Base-by-base conservation (phyloP, 2,113 vertebrate genomes). In the Craseonycteris thonglongyai region DNA sequence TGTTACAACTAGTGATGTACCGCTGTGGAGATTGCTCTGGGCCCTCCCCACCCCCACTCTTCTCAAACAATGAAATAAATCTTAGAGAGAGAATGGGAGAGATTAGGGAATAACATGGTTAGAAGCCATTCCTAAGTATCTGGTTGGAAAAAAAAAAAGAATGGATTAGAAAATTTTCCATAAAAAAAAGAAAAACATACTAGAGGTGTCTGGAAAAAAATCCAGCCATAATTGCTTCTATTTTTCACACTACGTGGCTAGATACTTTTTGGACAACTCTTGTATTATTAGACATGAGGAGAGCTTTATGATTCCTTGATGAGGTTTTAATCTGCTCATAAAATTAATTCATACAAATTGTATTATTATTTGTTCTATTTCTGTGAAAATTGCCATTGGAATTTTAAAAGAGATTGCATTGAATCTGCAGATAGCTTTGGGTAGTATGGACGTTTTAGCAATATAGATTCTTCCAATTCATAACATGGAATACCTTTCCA, bases 281-380 rank as follows among this genome's bases (percentile, higher is more conserved):
- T n/a, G n/a, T 66, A n/a, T 78, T 71, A 78, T 28, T 24, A 47
- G 11, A 49, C n/a, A 21, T 45, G 38, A 88, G n/a, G n/a, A 69
- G 76, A 86, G 35, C 42, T 76, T 49, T 72, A 1, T 96, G 30
- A 69, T 59, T 86, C 12, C 58, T 79, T 81, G n/a, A 35, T 35
- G 72, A 49, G 6, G 16, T 88, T 89, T 92, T 92, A 78, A 38
- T 75, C 12, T 74, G 30, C 72, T 95, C 24, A 76, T 74, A 87
- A 83, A 68, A 90, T 59, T 82, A 42, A 90, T 86, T 80, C 51
- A 86, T 1, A 59, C 40, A 86, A n/a, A 69, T 86, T 92, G 59
- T 38, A 51, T 72, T 40, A 42, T 71, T 87, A n/a, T 86, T 59
- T 69, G 59, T 61, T 61, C 74, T 93, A n/a, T 61, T 93, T 87